Percentiles rank a stretch among this genome's conserved stretches.
Evolutionary conservation across 2,888 invertebrate species (phyloP).

Genomic region (Pseudococcus longispinus): DNA sequence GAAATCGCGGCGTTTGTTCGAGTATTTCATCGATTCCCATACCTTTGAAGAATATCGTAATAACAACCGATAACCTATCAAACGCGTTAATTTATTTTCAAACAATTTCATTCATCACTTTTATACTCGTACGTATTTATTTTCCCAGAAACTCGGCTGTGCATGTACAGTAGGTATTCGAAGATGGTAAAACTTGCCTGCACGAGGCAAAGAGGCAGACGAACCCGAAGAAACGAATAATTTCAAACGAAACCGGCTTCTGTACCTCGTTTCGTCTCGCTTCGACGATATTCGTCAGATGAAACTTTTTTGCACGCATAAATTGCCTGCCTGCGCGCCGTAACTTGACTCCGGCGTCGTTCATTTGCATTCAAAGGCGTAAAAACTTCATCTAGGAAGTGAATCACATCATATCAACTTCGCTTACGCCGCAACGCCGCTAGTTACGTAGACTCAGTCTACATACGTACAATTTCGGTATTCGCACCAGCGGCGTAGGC

Average conservation of each 20-base stretch:
- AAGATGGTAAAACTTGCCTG: not conserved
- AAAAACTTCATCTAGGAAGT: constrained; percentile 1
- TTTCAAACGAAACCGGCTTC: not conserved
- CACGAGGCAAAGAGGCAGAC: not conserved
- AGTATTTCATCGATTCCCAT: too few species aligned
- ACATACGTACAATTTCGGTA: not conserved
- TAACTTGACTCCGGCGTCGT: not conserved
- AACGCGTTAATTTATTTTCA: too few species aligned
- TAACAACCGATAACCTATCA: too few species aligned
- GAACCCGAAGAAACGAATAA: not conserved
- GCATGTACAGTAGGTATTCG: too few species aligned
- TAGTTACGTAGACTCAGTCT: not conserved
- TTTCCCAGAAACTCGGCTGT: not conserved
- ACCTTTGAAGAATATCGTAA: too few species aligned
- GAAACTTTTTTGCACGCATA: not conserved
- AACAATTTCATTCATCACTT: too few species aligned
- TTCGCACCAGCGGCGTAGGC: not conserved
- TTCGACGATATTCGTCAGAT: not conserved
- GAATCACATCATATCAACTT: constrained; percentile 13
- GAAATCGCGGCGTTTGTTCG: too few species aligned
- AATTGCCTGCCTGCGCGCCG: not conserved
- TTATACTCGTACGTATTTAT: too few species aligned
- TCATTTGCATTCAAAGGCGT: constrained; percentile 26
- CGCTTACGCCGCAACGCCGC: not conserved
- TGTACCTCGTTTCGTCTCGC: not conserved